phyloP scores from a whole-genome alignment of 2,113 vertebrate genomes.

The Myanophis thanlyinensis region DNA sequence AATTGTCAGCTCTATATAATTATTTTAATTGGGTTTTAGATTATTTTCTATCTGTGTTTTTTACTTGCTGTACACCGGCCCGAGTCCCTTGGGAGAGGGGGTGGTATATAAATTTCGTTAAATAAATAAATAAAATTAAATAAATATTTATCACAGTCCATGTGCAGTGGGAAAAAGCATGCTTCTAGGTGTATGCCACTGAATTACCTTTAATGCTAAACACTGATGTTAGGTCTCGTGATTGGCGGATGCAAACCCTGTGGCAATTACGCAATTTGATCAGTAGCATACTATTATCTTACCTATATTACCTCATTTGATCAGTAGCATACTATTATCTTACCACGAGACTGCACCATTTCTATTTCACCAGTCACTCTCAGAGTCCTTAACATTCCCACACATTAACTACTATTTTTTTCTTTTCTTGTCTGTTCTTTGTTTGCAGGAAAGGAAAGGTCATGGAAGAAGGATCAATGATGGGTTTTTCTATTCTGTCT shows the following conservation, averaged over 20 bases:
- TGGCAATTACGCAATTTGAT: background rate
- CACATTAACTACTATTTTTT: background rate
- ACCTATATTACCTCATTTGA: background rate
- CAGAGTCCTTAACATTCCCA: background rate
- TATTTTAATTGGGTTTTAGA: no score
- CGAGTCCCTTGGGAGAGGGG: no score
- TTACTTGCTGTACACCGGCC: no score
- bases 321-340: background rate
- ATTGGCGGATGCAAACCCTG: background rate
- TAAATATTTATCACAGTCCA: background rate
- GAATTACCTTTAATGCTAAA: background rate
- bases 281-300: no score
- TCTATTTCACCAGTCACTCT: background rate
- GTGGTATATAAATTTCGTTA: no score
- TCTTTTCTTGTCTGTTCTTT: background rate
- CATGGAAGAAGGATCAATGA: background rate
- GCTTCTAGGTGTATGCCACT: background rate
- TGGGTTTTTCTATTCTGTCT: background rate
- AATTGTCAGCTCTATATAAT: no score
- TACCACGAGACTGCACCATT: background rate
- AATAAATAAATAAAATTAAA: no score
- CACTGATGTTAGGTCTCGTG: background rate
- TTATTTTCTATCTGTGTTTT: no score
- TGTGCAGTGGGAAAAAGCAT: background rate
- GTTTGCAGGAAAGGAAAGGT: background rate